Evolutionary conservation across 37 sponge, comb jelly and placozoan genomes (phyloP), one percentile per base, ranked within the genome.

Genomic region (Amphimedon queenslandica): DNA sequence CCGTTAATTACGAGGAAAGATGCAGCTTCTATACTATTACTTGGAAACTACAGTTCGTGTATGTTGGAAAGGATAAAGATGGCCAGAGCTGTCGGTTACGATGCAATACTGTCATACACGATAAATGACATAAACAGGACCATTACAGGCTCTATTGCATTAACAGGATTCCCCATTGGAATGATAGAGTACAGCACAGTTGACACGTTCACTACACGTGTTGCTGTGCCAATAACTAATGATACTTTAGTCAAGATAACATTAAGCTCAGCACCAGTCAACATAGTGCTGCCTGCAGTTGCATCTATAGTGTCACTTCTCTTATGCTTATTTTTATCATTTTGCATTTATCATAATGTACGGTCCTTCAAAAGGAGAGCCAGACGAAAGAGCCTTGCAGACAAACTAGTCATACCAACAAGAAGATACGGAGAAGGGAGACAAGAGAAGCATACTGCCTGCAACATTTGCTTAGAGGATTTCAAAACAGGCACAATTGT

Each of bases 391-490:
- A 18, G 13, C 85, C 64, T 85, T 13, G 85, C 80, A 28, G 61
- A 36, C 4, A 69, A 40, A 25, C 58, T 16, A 2, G 78, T 74
- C 1, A 37, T 85, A n/a, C 85, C 80, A 31, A 68, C 39, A 1
- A 21, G 55, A 23, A 55, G 37, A 29, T 85, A 72, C 64, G 25
- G 28, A 4, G 23, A 27, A 4, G 3, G 16, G 10, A 37, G 42
- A 6, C 11, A 57, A 3, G 55, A 69, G 24, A 43, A 24, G 10
- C 18, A 21, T 16, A 67, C 64, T 4, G 34, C 39, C 20, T 87
- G 87, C 70, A 77, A 57, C 0, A 81, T 87, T 10, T 87, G 87
- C 58, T 72, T 87, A 53, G 77, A 79, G 0, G 82, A 87, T 35
- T 87, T 77, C 42, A 31, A 60, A 27, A 64, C 69, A 3, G 63